A percentile compares a stretch with the other conserved stretches of the same genome.
Evolutionary conservation across 2,888 invertebrate genomes (phyloP).

Genomic region (Tubulanus polymorphus): DNA sequence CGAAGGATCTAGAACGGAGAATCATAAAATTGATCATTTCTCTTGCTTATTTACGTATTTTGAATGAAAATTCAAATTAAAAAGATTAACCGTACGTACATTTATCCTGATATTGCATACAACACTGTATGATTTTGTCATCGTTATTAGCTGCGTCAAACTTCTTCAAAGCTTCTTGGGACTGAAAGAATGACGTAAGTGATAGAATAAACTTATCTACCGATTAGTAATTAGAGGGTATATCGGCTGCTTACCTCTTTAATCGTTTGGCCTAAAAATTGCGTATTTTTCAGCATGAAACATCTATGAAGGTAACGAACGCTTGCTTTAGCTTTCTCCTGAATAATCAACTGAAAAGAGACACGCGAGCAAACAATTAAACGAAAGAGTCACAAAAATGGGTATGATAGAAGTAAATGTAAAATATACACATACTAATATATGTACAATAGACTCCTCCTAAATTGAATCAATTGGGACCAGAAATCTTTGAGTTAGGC

Average conservation of each 20-base stretch:
- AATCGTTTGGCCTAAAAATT: constrained; percentile 28
- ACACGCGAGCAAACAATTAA: constrained; percentile 2
- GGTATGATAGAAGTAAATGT: not conserved
- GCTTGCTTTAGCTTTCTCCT: constrained; percentile 21
- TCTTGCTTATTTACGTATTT: not conserved
- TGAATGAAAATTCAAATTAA: not conserved
- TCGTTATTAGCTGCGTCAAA: constrained; percentile 50
- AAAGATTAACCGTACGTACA: constrained; percentile 21
- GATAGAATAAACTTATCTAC: too few species aligned
- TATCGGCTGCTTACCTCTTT: constrained; percentile 22
- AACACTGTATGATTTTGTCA: constrained; percentile 56
- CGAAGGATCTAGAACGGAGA: constrained; percentile 21
- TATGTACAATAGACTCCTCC: too few species aligned
- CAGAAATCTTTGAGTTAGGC: constrained; percentile 2
- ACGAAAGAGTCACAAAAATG: constrained; percentile 18
- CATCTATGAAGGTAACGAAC: constrained; percentile 24
- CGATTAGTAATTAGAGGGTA: constrained; percentile 10
- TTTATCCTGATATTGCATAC: constrained; percentile 49
- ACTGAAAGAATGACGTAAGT: too few species aligned
- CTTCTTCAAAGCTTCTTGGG: constrained; percentile 16
- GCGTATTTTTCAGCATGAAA: constrained; percentile 24
- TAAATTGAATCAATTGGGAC: too few species aligned
- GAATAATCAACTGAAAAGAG: constrained; percentile 4
- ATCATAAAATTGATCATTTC: not conserved
- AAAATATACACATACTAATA: too few species aligned